Conservation (phyloP, 2,888 invertebrate species). For the Dasypolia templi region DNA sequence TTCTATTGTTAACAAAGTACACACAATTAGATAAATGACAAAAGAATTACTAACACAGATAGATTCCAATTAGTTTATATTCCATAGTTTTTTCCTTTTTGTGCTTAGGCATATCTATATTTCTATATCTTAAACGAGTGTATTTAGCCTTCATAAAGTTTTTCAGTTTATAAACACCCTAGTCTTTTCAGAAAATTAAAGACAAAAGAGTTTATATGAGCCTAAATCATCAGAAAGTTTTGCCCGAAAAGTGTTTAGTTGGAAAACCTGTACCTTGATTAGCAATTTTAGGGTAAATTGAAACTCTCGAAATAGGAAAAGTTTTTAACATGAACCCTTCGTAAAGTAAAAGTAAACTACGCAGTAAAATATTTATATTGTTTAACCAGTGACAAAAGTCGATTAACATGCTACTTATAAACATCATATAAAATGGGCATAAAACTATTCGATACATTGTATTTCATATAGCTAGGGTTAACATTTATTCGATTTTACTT, state of each 20-base stretch:
- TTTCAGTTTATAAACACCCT: neutral
- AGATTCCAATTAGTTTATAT: constrained; percentile 33
- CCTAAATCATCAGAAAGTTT: neutral
- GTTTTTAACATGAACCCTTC: neutral
- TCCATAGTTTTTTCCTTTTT: constrained; percentile 4
- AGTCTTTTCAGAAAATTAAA: neutral
- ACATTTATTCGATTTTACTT: neutral
- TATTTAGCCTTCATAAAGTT: neutral
- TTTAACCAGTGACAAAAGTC: neutral
- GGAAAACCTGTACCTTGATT: neutral
- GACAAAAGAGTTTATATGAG: neutral
- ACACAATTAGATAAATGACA: neutral
- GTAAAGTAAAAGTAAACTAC: neutral
- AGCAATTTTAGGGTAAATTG: too few relatives aligned
- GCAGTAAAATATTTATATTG: neutral
- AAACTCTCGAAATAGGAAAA: neutral
- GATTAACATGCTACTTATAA: neutral
- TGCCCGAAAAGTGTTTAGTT: neutral
- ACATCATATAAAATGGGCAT: neutral
- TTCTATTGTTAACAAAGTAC: constrained; percentile 3
- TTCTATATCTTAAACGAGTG: neutral
- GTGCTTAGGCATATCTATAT: too few relatives aligned
- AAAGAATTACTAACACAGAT: neutral
- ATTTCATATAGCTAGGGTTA: neutral
- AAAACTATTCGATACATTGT: neutral